Conservation (phyloP, 2,797 vertebrate genomes). For the Myotis findleyi region DNA sequence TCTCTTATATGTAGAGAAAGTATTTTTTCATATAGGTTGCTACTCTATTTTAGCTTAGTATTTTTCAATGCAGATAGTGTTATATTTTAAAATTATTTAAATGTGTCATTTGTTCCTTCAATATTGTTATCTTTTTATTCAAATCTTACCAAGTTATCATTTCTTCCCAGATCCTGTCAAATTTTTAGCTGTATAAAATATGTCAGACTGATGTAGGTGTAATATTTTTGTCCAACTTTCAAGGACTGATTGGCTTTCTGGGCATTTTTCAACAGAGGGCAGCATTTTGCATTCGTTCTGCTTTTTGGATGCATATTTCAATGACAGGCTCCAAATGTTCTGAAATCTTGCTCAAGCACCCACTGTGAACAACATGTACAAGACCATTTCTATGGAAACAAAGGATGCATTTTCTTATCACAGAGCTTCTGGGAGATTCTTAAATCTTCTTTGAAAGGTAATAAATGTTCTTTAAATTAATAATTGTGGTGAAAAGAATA, state of each 20-base stretch:
- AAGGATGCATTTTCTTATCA: conserved; percentile 50
- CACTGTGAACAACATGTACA: not conserved
- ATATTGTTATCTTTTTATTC: not conserved
- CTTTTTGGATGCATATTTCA: not conserved
- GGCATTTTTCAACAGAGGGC: conserved; percentile 62
- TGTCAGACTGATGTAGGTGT: not conserved
- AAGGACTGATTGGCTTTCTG: not conserved
- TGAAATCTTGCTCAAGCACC: conserved; percentile 2
- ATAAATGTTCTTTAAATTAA: conserved; percentile 46
- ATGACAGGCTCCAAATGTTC: not conserved
- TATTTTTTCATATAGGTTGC: not conserved
- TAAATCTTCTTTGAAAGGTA: not conserved
- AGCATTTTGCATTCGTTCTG: conserved; percentile 54
- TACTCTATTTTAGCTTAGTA: not conserved
- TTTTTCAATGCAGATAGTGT: not conserved
- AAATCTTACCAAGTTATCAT: not conserved
- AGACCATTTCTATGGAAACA: conserved; percentile 26
- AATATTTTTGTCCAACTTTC: conserved; percentile 10
- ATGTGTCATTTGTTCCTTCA: not conserved
- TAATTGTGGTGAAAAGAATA: conserved; percentile 17
- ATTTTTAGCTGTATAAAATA: not conserved
- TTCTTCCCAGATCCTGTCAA: not conserved
- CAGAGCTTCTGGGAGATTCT: conserved; percentile 15
- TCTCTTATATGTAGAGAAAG: not conserved
- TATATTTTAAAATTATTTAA: conserved; percentile 6